Evolutionary conservation across 2,113 vertebrate species (phyloP), one percentile per base, ranked within the genome.

Genomic region (Elephas maximus): DNA sequence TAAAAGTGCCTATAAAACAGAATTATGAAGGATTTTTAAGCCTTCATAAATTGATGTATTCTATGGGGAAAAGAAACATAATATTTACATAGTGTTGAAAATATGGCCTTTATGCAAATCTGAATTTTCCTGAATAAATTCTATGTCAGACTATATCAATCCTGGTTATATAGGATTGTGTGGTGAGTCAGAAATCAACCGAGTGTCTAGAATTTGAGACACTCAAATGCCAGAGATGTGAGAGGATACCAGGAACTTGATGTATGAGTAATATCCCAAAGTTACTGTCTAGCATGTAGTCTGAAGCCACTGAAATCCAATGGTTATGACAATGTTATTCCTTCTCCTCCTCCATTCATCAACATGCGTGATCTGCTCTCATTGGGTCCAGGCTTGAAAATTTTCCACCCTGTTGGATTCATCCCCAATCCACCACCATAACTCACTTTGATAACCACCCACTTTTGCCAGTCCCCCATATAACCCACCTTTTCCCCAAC

Each of bases 41-140:
- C 10, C 45, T 94, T 92, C 41, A 79, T 51, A 82, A 97, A 57
- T 28, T 90, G n/a, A 65, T 74, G 21, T 77, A 17, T 48, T 90
- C 3, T 87, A 12, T 17, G 37, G 6, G 37, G 71, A n/a, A 80
- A 87, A 82, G 37, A 94, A 92, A 74, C 41, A 6, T 80, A 33
- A 53, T 67, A 6, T 44, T 90, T 51, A 79, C 28, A n/a, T 20
- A 83, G 57, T 92, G 84, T 48, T 80, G 33, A 74, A n/a, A 60
- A n/a, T 15, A 57, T 15, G 45, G 2, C 6, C 51, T n/a, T 37
- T 17, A 51, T 1, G 41, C 1, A 87, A 90, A 92, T 62, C 18
- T 92, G 62, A 60, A 28, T 88, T 80, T 80, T 90, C 28, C 14
- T 23, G 18, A 60, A 62, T 76, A 76, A 67, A 6, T 57, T 92